Evolutionary conservation across 2,797 vertebrate species (phyloP).

Genomic region (Spinus pinus): DNA sequence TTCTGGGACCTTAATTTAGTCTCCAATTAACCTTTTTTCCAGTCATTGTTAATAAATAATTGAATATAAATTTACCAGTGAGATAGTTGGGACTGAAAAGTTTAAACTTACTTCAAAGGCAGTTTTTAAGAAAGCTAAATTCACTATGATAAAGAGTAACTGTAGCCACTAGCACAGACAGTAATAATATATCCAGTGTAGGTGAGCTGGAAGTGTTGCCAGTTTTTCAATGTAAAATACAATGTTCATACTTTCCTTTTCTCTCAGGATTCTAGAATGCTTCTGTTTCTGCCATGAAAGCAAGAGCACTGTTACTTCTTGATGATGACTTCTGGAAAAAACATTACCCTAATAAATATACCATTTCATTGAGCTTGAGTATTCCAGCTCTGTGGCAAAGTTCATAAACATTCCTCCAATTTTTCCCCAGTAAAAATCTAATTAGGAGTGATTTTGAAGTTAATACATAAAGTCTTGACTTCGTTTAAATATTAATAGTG

Average conservation of each 20-base stretch:
- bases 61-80: background rate
- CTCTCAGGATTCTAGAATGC: background rate
- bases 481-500: background rate
- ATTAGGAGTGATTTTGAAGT: constrained; percentile 5
- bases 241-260: background rate
- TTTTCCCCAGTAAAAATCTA: background rate
- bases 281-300: constrained; percentile 47
- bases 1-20: background rate
- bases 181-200: background rate
- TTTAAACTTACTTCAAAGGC: constrained; percentile 14
- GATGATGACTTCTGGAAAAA: constrained; percentile 29
- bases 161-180: background rate
- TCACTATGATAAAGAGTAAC: background rate
- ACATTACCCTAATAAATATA: constrained; percentile 26
- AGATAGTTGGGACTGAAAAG: background rate
- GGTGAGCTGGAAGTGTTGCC: background rate
- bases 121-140: background rate
- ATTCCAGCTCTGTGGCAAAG: constrained; percentile 14
- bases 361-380: constrained; percentile 22
- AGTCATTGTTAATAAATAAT: constrained; percentile 5
- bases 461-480: background rate
- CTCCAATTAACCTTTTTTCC: constrained; percentile 35
- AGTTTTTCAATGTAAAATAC: constrained; percentile 2
- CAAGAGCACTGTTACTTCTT: background rate
- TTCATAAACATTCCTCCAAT: constrained; percentile 26